phyloP scores from a whole-genome alignment of 2,113 vertebrate genomes.

The Athene noctua region DNA sequence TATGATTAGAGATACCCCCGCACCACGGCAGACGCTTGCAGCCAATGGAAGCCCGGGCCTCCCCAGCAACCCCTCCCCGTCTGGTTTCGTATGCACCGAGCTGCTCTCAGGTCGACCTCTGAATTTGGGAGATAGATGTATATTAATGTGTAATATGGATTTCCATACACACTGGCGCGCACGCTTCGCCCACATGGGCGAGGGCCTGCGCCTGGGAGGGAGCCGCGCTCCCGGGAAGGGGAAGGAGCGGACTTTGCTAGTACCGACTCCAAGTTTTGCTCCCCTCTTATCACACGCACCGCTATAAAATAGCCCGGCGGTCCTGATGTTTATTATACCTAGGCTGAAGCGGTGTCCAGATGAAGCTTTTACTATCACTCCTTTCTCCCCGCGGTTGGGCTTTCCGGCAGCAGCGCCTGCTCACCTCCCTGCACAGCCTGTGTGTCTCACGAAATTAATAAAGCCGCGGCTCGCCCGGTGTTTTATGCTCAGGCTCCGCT shows the following conservation, averaged over 20 bases:
- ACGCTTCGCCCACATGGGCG: background rate
- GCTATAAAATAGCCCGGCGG: constrained; percentile 41
- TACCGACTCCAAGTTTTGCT: background rate
- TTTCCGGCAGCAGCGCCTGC: background rate
- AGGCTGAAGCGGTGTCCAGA: constrained; percentile 22
- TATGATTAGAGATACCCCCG: constrained; percentile 98
- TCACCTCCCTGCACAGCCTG: background rate
- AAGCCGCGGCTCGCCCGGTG: constrained; percentile 1
- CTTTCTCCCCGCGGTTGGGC: background rate
- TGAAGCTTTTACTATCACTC: constrained; percentile 44
- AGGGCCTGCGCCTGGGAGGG: background rate
- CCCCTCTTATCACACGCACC: background rate
- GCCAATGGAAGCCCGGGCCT: constrained; percentile 94
- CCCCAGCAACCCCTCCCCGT: constrained; percentile 90
- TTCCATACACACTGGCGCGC: constrained; percentile 26
- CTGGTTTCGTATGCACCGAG: constrained; percentile 83
- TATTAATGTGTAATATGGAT: constrained; percentile 79
- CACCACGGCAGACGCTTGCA: constrained; percentile 86
- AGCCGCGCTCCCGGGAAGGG: background rate
- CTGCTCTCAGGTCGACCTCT: constrained; percentile 87
- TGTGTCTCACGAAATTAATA: constrained; percentile 51
- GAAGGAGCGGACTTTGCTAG: background rate
- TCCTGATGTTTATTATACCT: constrained; percentile 54
- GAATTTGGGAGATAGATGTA: constrained; percentile 79
- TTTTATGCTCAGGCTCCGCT: constrained; percentile 29